These are phyloP conservation scores for Taenaris catops DNA, from an alignment of 2,888 invertebrate species.

Conservation along the genomic window DNA sequence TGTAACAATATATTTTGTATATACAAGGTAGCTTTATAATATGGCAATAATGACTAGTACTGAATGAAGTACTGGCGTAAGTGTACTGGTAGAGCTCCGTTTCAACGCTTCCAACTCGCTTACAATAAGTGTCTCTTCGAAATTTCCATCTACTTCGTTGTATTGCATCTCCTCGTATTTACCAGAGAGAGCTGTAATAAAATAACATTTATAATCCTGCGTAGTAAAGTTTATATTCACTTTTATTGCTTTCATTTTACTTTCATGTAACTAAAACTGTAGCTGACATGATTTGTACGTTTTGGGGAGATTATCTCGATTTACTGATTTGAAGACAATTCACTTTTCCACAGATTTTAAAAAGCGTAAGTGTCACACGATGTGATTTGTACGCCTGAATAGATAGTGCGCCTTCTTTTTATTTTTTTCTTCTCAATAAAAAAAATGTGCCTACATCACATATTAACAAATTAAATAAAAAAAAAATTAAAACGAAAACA, in stretches of 20 bases:
- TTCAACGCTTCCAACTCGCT: slow-evolving; percentile 68
- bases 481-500: no score
- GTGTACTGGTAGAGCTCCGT: slow-evolving; percentile 42
- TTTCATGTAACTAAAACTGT: slow-evolving; percentile 1
- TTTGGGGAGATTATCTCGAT: no score
- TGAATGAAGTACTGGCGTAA: slow-evolving; percentile 34
- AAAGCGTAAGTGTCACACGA: no score
- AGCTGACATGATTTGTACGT: no score
- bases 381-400: no score
- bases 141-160: slow-evolving; percentile 56
- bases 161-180: slow-evolving; percentile 72
- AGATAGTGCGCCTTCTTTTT: no score
- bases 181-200: slow-evolving; percentile 61
- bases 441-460: no score
- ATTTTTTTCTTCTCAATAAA: no score
- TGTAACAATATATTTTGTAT: slow-evolving; percentile 66
- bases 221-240: slow-evolving; percentile 6
- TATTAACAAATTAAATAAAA: no score
- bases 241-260: slow-evolving; percentile 19
- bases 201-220: slow-evolving; percentile 14
- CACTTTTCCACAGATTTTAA: no score
- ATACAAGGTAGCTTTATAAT: slow-evolving; percentile 68
- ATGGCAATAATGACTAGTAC: slow-evolving; percentile 49
- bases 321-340: no score
- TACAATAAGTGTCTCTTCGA: slow-evolving; percentile 64